These are phyloP conservation scores for Corvus cornix DNA, from an alignment of 2,113 vertebrate species.

Conservation along the genomic window DNA sequence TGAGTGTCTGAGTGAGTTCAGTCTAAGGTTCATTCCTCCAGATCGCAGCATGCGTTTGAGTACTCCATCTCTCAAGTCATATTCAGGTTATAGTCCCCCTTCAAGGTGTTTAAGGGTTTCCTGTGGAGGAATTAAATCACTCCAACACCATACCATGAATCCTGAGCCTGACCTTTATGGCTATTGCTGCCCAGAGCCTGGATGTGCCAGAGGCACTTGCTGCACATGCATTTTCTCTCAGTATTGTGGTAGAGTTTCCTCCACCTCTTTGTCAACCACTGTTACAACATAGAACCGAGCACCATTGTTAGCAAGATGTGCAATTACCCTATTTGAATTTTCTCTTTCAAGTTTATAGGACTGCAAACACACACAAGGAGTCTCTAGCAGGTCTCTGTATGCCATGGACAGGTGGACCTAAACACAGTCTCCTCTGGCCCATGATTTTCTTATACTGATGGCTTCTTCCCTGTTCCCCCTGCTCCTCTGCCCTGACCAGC, in stretches of 20 bases:
- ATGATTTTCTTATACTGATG: not conserved
- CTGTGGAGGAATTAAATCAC: not conserved
- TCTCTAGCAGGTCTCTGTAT: not conserved
- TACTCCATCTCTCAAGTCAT: not conserved
- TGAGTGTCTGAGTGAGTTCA: not conserved
- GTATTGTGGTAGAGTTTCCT: slow-evolving; percentile 1
- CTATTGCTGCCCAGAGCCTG: not conserved
- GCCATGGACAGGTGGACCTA: not conserved
- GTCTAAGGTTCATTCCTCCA: not conserved
- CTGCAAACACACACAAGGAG: not conserved
- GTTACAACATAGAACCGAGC: slow-evolving; percentile 16
- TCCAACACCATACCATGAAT: not conserved
- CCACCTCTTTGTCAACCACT: slow-evolving; percentile 43
- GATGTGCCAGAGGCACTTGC: not conserved
- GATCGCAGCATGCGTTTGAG: rapidly evolving
- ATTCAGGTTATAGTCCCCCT: not conserved
- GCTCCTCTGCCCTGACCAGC: not conserved
- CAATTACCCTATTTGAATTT: not conserved
- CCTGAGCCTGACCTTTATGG: not conserved
- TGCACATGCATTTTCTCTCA: not conserved
- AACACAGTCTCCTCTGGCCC: not conserved
- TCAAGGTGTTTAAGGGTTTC: not conserved
- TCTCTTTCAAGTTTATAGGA: not conserved
- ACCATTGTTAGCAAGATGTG: slow-evolving; percentile 2
- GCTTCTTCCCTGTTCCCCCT: not conserved